phyloP scores from a whole-genome alignment of 2,113 vertebrate genomes.

The Hydropotes inermis region DNA sequence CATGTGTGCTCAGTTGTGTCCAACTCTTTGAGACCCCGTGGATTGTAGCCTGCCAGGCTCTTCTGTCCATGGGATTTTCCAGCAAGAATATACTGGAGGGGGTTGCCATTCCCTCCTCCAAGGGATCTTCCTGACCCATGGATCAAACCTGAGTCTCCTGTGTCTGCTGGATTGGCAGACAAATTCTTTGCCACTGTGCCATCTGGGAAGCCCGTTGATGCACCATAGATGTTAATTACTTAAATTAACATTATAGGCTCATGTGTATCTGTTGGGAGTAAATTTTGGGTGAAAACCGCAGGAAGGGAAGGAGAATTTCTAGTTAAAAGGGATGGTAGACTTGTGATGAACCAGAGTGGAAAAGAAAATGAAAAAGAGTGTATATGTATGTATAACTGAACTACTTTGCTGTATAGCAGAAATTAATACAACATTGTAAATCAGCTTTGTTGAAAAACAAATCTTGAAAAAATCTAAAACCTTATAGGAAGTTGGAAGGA shows the following conservation, averaged over 20 bases:
- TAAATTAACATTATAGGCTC: not conserved
- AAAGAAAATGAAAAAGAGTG: not conserved
- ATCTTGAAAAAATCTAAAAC: not conserved
- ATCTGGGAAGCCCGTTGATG: not conserved
- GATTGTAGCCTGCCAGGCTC: not conserved
- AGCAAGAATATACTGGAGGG: not conserved
- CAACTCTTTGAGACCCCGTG: not conserved
- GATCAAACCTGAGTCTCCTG: not conserved
- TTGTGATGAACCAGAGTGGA: not conserved
- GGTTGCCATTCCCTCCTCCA: not conserved
- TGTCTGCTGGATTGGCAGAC: not conserved
- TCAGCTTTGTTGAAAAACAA: not conserved
- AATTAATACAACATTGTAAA: not conserved
- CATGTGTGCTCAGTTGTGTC: not conserved
- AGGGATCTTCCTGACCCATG: not conserved
- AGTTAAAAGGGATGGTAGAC: not conserved
- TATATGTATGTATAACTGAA: not conserved
- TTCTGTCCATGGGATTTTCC: not conserved
- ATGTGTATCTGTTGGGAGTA: not conserved
- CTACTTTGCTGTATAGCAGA: not conserved
- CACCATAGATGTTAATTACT: not conserved
- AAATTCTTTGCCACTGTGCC: not conserved
- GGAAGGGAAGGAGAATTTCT: not conserved
- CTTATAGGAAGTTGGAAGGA: not conserved
- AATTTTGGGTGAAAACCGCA: not conserved